A percentile compares a stretch with the other conserved stretches of the same genome.
Conservation (phyloP, 2,888 invertebrate genomes). For the Hemaris fuciformis region DNA sequence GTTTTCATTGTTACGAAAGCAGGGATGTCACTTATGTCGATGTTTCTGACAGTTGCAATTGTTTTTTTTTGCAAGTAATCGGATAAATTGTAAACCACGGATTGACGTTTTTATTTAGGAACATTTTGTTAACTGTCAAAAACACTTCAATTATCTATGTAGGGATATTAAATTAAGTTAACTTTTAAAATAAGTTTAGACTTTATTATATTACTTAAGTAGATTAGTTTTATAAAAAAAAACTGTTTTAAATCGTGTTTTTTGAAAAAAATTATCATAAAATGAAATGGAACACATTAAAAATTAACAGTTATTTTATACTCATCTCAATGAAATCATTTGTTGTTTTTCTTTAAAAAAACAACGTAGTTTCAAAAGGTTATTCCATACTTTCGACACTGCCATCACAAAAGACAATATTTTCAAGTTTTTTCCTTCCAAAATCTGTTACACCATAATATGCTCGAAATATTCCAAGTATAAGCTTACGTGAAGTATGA, state of each 20-base stretch:
- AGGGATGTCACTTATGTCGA: not conserved
- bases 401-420: not conserved
- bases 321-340: not conserved
- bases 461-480: not conserved
- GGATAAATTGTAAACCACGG: too few species aligned
- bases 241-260: not conserved
- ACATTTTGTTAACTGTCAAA: not conserved
- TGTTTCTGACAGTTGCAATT: conserved; percentile 1
- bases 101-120: too few species aligned
- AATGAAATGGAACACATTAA: too few species aligned
- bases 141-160: not conserved
- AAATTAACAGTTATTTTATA: not conserved
- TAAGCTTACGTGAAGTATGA: not conserved
- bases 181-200: conserved; percentile 9
- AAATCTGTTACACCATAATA: not conserved
- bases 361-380: not conserved
- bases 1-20: conserved; percentile 7
- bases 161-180: not conserved
- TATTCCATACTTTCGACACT: not conserved
- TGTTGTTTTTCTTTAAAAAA: conserved; percentile 12
- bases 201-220: conserved; percentile 11
- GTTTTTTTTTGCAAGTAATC: not conserved
- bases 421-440: not conserved
- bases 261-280: not conserved
- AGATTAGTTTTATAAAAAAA: not conserved